A percentile compares a stretch with the other conserved stretches of the same genome.
These are phyloP conservation scores for Drosophila anomalipes DNA, from an alignment of 2,888 invertebrate genomes.

Conservation along the genomic window DNA sequence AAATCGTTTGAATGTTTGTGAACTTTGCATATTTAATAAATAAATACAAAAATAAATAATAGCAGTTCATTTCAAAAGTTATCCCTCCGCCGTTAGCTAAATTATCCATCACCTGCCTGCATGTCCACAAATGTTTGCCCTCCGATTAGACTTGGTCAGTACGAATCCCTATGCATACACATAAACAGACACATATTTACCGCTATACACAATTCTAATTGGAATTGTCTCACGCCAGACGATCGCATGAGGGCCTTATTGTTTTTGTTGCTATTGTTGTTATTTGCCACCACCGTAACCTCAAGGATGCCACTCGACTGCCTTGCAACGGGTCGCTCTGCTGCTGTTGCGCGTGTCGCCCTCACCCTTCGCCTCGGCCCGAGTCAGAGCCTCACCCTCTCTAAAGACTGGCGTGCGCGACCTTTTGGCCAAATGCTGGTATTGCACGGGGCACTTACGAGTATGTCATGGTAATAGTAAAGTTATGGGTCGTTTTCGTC, in stretches of 20 bases:
- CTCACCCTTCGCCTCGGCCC: conserved; percentile 50
- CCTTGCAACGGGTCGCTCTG: conserved; percentile 16
- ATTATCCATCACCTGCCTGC: conserved; percentile 49
- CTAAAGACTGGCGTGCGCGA: conserved; percentile 53
- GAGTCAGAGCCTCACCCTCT: conserved; percentile 34
- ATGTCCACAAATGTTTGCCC: conserved; percentile 49
- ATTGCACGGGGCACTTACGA: conserved; percentile 43
- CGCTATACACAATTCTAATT: conserved; percentile 30
- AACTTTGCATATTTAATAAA: not conserved
- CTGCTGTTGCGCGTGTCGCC: conserved; percentile 67
- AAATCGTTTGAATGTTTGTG: not conserved
- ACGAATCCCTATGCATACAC: conserved; percentile 20
- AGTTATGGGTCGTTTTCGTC: conserved; percentile 44
- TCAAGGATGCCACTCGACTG: conserved; percentile 43
- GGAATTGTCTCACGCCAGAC: conserved; percentile 56
- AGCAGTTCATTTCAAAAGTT: not conserved
- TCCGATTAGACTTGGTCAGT: conserved; percentile 37
- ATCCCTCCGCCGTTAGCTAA: not conserved
- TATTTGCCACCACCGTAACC: conserved; percentile 46
- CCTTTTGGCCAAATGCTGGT: conserved; percentile 81
- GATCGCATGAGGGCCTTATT: conserved; percentile 81
- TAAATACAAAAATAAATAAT: not conserved
- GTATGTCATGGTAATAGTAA: conserved; percentile 7
- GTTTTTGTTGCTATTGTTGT: conserved; percentile 5
- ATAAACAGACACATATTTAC: not conserved